phyloP scores from a whole-genome alignment of 2,888 invertebrate genomes.

The Leptinotarsa tumamoca region DNA sequence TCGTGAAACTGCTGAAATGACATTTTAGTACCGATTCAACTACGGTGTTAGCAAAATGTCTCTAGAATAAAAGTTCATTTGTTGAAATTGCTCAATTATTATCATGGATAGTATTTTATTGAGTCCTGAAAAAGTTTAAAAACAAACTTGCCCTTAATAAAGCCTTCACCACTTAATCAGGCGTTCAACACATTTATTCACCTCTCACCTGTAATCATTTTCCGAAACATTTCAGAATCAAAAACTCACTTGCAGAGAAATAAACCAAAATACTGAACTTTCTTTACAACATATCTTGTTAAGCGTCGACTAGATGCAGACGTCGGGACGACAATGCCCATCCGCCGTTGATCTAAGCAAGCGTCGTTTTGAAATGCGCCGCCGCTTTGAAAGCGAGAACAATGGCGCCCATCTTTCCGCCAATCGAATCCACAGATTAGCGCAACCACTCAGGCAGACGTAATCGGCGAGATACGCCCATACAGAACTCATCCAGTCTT shows the following conservation, averaged over 20 bases:
- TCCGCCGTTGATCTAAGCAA: slow-evolving; percentile 74
- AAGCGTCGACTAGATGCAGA: slow-evolving; percentile 56
- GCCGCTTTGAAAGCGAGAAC: slow-evolving; percentile 66
- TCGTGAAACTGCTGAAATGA: no score
- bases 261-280: slow-evolving; percentile 16
- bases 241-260: slow-evolving; percentile 22
- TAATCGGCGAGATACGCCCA: slow-evolving; percentile 60
- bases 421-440: slow-evolving; percentile 60
- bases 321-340: slow-evolving; percentile 68
- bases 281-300: slow-evolving; percentile 28
- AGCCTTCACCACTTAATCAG: not conserved
- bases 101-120: no score
- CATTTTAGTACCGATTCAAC: no score
- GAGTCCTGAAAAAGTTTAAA: no score
- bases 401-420: slow-evolving; percentile 64
- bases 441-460: slow-evolving; percentile 61
- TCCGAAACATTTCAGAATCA: slow-evolving; percentile 15
- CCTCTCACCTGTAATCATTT: slow-evolving; percentile 27
- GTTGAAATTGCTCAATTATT: no score
- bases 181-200: not conserved
- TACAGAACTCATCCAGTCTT: slow-evolving; percentile 47
- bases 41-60: no score
- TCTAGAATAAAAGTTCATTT: no score
- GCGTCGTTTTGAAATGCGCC: slow-evolving; percentile 68
- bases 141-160: not conserved